Percentiles rank a stretch among this genome's conserved stretches.
Conservation (phyloP, 2,113 vertebrate species). For the Myotis brandtii region DNA sequence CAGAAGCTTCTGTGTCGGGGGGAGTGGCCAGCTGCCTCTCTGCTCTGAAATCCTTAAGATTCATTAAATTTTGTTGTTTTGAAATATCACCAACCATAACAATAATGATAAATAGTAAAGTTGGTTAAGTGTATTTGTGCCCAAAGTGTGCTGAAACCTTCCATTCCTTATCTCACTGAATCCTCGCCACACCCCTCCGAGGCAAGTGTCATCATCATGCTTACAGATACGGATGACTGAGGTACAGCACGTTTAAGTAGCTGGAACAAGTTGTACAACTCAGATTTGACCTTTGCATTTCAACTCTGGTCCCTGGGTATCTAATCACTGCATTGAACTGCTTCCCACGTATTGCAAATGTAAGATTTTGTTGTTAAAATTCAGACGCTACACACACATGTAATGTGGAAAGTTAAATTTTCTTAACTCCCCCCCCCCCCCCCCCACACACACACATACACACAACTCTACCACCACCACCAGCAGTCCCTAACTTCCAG, state of each 20-base stretch:
- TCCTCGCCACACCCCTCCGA: not conserved
- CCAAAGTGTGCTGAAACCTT: not conserved
- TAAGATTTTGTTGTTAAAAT: not conserved
- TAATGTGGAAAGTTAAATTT: not conserved
- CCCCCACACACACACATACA: no score
- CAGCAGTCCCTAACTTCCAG: not conserved
- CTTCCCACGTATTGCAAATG: not conserved
- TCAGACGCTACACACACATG: not conserved
- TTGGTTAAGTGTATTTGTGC: not conserved
- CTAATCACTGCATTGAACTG: not conserved
- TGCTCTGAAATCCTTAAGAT: not conserved
- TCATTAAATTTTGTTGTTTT: not conserved
- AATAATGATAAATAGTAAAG: not conserved
- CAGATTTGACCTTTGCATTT: not conserved
- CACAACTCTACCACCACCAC: no score
- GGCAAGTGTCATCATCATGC: fast-evolving
- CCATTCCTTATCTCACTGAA: not conserved
- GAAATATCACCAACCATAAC: not conserved
- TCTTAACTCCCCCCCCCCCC: not conserved
- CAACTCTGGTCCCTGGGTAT: not conserved
- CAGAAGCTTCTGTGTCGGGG: not conserved
- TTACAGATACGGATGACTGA: not conserved
- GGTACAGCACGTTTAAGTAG: not conserved
- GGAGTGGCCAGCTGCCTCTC: not conserved
- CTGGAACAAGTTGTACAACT: not conserved